phyloP scores from a whole-genome alignment of 2,888 invertebrate genomes.

The Caenorhabditis becei region DNA sequence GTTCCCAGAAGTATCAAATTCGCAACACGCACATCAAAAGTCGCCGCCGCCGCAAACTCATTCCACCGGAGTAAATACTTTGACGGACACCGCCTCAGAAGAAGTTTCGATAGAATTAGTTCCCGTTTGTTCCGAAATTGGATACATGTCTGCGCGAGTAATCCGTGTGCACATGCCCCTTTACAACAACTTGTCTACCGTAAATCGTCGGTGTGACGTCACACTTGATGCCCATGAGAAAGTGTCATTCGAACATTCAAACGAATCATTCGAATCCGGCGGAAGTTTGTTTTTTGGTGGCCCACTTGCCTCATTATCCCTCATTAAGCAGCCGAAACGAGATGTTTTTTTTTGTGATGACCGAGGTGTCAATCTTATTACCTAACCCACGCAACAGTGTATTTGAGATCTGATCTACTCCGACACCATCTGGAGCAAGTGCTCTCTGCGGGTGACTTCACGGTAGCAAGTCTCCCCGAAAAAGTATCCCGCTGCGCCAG shows the following conservation, averaged over 20 bases:
- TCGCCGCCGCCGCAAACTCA: slow-evolving; percentile 5
- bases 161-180: neutral
- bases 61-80: neutral
- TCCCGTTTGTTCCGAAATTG: neutral
- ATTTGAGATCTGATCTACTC: slow-evolving; percentile 32
- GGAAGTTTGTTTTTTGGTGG: slow-evolving; percentile 48
- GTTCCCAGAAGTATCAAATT: slow-evolving; percentile 51
- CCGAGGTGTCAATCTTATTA: slow-evolving; percentile 49
- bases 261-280: slow-evolving; percentile 22
- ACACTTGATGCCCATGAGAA: slow-evolving; percentile 14
- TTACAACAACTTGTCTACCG: neutral
- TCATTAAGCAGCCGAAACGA: slow-evolving; percentile 26
- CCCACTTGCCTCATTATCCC: slow-evolving; percentile 37
- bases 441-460: slow-evolving; percentile 6
- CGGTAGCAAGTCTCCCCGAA: neutral
- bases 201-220: neutral
- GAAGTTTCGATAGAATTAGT: neutral
- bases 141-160: neutral
- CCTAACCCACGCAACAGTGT: slow-evolving; percentile 16
- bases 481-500: slow-evolving; percentile 8
- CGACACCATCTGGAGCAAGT: slow-evolving; percentile 21
- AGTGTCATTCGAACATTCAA: slow-evolving; percentile 14
- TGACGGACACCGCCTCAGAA: slow-evolving; percentile 17
- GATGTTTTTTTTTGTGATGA: slow-evolving; percentile 19
- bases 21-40: slow-evolving; percentile 26